Evolutionary conservation across 2,797 vertebrate species (phyloP), one percentile per base, ranked within the genome.

Genomic region (Chaetodon trifasciatus): DNA sequence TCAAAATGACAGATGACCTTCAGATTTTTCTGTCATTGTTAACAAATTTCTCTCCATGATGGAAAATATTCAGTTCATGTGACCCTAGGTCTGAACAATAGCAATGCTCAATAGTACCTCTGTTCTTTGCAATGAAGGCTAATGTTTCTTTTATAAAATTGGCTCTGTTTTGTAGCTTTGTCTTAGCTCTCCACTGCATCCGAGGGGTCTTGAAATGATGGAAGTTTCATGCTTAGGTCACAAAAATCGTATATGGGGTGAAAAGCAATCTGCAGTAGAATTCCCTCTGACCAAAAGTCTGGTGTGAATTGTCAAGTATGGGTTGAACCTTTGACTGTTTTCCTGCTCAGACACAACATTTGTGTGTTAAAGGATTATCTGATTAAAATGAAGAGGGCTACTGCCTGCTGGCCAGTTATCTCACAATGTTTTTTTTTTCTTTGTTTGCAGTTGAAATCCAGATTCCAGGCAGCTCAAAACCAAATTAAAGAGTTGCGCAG

Each of bases 381-480:
- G 35, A 32, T n/a, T 57, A 15, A 69, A 35, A 40, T 15, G 44
- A 21, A 37, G n/a, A 52, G n/a, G 21, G 44, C 12, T 55, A 63
- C 50, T 64, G 8, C 50, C 70, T 56, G 12, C 3, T n/a, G 4
- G 53, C 44, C 28, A 24, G 19, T 23, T 24, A 11, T 58, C 58
- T 83, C 35, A 65, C 21, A 53, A 2, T 16, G 10, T 64, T 42
- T 78, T 81, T 66, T 67, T 68, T 90, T 76, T 72, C 83, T 78
- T 86, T 70, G 85, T 75, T 93, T 89, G 74, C 92, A 99, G 98
- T 91, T 99, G 81, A 96, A 96, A 79, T 88, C 90, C 86, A 96
- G 97, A 92, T 97, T 97, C 84, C 94, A 95, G 72, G 97, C 96
- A 79, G 97, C 97, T 88, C 97, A 98, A 74, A 95, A 89, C 65